phyloP scores from a whole-genome alignment of 2,113 vertebrate species.

The Erythrocebus patas region DNA sequence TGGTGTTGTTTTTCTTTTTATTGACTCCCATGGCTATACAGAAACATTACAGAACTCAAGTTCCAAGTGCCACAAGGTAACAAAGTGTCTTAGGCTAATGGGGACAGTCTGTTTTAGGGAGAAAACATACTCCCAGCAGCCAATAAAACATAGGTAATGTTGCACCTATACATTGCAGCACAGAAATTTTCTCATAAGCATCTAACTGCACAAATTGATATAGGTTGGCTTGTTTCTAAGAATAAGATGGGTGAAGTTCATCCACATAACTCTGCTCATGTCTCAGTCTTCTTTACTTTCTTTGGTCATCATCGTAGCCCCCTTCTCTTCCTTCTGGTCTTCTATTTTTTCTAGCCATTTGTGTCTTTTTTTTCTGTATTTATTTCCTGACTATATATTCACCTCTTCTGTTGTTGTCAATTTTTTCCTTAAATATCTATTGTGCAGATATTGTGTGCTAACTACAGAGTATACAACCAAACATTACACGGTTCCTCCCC shows the following conservation, averaged over 20 bases:
- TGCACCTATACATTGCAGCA: neutral
- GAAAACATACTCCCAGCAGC: neutral
- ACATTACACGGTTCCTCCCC: fast-evolving
- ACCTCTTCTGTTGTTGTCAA: neutral
- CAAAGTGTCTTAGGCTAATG: neutral
- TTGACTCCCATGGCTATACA: neutral
- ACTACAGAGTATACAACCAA: neutral
- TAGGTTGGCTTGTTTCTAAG: neutral
- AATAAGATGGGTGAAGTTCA: neutral
- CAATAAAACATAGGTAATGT: neutral
- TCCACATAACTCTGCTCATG: fast-evolving
- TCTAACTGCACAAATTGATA: too few species aligned
- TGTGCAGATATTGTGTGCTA: neutral
- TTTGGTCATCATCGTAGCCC: neutral
- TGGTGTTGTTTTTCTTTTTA: neutral
- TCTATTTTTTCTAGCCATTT: neutral
- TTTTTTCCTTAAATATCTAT: neutral
- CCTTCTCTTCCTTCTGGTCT: neutral
- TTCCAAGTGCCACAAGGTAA: neutral
- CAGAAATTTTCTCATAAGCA: neutral
- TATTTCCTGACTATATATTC: neutral
- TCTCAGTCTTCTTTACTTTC: neutral
- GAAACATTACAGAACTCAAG: neutral
- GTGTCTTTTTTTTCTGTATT: neutral
- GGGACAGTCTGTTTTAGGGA: neutral